A percentile compares a stretch with the other conserved stretches of the same genome.
These are phyloP conservation scores for Clamator glandarius DNA, from an alignment of 2,797 vertebrate species.

Conservation along the genomic window DNA sequence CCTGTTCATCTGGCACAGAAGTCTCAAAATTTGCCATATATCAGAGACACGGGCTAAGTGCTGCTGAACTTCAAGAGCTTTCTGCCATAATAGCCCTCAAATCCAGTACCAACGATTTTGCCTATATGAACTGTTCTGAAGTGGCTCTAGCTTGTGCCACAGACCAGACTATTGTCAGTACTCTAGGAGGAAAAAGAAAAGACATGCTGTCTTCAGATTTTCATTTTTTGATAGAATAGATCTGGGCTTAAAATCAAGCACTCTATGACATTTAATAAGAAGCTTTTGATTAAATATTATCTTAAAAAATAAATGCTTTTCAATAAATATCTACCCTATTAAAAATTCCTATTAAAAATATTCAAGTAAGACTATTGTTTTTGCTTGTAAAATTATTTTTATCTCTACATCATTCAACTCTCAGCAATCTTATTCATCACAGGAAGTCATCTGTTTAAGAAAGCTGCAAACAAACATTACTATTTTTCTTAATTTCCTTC, in stretches of 20 bases:
- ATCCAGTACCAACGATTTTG: not conserved
- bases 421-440: not conserved
- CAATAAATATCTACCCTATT: not conserved
- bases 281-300: slow-evolving; percentile 5
- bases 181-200: not conserved
- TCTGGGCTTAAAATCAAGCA: not conserved
- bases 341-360: not conserved
- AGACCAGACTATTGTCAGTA: not conserved
- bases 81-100: not conserved
- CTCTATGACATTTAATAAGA: not conserved
- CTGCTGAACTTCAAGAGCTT: not conserved
- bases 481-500: not conserved
- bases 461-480: not conserved
- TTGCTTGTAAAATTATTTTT: not conserved
- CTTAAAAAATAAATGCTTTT: not conserved
- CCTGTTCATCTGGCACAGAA: not conserved
- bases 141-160: not conserved
- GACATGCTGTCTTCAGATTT: not conserved
- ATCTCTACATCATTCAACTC: not conserved
- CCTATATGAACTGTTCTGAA: not conserved
- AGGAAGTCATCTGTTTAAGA: not conserved
- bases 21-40: not conserved
- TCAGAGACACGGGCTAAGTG: not conserved
- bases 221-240: not conserved
- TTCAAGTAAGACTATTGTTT: not conserved